Base-by-base conservation (phyloP, 2,888 invertebrate genomes). In the Acheta domesticus region DNA sequence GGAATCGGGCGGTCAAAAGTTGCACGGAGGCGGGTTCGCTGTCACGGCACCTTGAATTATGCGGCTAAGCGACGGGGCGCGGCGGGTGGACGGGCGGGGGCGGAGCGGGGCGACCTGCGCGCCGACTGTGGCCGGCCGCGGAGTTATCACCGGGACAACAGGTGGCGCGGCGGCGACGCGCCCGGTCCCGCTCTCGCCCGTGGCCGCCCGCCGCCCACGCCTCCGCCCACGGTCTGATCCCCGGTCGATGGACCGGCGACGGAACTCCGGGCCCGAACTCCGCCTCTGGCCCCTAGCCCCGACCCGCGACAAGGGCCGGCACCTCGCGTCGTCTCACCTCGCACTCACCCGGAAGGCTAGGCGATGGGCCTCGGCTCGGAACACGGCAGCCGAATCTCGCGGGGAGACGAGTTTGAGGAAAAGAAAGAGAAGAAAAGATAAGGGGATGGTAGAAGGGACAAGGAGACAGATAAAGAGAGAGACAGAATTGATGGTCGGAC, bases 61-160 rank as follows among this genome's bases (percentile, higher is more conserved):
- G 36, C 36, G 36, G 36, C 36, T 36, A 8, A 8, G 36, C 36
- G 36, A 36, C 8, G 36, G 36, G 1, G 23, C 2, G 23, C 23
- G 23, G 23, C 1, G 23, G 23, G 23, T 3, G 23, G 23, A 3
- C 23, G 23, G 2, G n/a, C n/a, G n/a, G 1, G 23, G 23, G 23
- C 23, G 23, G 23, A 3, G 23, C 23, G 23, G 2, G n/a, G 62
- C 16, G n/a, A 62, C 62, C 62, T 62, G 36, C 36, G 36, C 36
- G 36, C 36, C 36, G 36, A 36, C 36, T 36, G 36, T 8, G n/a
- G 62, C 14, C 62, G 16, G 62, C 62, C n/a, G 62, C 62, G 62
- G 62, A 62, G 62, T 62, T 62, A 62, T 62, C 62, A n/a, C 62
- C 62, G 16, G 62, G 62, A 62, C 62, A 62, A 62, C 62, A 62